Base-by-base conservation (phyloP, 2,797 vertebrate species). In the Mormyrops attenuatus region DNA sequence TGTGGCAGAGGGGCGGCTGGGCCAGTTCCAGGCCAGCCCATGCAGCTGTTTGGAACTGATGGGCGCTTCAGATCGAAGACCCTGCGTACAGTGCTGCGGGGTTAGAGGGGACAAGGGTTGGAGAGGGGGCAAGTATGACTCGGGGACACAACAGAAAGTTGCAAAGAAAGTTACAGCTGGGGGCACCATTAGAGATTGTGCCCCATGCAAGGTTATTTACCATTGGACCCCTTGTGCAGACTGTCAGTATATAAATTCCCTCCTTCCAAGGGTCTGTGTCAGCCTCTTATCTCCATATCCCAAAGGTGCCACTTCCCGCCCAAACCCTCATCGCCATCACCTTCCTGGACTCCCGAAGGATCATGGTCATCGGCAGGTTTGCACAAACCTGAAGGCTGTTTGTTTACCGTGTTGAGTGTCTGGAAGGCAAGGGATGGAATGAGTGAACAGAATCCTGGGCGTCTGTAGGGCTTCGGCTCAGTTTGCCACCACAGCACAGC, bases 11-110 rank as follows among this genome's bases (percentile, higher is more conserved):
- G 94, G 95, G 94, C 94, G 94, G 94, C 94, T 95, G 95, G 94
- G 95, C 92, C 91, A 73, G 84, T 91, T 95, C 94, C 95, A 95
- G 94, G 94, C 91, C 89, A 55, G 89, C 88, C 94, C 93, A 92
- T 94, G 95, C 96, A 96, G 96, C 96, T 96, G 95, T 96, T 96
- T 93, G 93, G 93, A 94, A 94, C 94, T 96, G 95, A 93, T 94
- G 94, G 92, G 94, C 91, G 92, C 93, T 91, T 94, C 93, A 92
- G 89, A 93, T 92, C 92, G 93, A 63, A 57, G 77, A 63, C 41
- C 86, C 86, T 92, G 90, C 89, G 87, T 69, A 44, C 89, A 8
- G 52, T 47, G 73, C 15, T 8, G 15, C 30, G 49, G 53, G 9
- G 17, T 47, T 66, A 77, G 73, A 26, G 22, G 55, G 66, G 66